These are phyloP conservation scores for Tortrix viridana DNA, from an alignment of 2,888 invertebrate species.

Conservation along the genomic window DNA sequence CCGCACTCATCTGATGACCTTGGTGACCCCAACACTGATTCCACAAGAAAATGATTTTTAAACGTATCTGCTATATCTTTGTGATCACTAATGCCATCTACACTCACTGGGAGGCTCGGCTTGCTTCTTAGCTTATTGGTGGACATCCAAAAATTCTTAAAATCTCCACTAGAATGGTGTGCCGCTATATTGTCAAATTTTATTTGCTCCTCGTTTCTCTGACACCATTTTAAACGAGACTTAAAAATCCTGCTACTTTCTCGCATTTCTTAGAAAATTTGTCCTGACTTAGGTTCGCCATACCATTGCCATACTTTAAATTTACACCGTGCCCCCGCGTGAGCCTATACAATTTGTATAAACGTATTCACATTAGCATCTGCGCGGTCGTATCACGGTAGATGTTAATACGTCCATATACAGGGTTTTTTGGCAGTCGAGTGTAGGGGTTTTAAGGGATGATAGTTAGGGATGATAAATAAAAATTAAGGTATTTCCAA, in stretches of 20 bases:
- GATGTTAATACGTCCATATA: no score
- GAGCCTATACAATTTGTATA: no score
- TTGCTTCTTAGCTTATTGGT: slow-evolving; percentile 34
- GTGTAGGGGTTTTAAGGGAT: no score
- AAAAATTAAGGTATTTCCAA: no score
- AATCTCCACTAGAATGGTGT: slow-evolving; percentile 23
- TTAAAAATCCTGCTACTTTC: slow-evolving; percentile 36
- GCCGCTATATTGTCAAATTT: slow-evolving; percentile 36
- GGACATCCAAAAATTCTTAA: slow-evolving; percentile 37
- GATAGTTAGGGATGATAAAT: no score
- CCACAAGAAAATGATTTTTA: not conserved
- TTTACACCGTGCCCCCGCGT: slow-evolving; percentile 38
- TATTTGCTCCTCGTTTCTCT: slow-evolving; percentile 35
- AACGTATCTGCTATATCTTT: slow-evolving; percentile 29
- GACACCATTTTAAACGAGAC: slow-evolving; percentile 38
- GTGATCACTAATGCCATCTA: slow-evolving; percentile 29
- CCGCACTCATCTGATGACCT: no score
- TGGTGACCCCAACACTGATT: no score
- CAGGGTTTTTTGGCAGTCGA: no score
- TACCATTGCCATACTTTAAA: slow-evolving; percentile 40
- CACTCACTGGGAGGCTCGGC: slow-evolving; percentile 35
- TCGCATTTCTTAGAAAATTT: slow-evolving; percentile 33
- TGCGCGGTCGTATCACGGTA: no score
- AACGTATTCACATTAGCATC: no score
- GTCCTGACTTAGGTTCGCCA: slow-evolving; percentile 35